Conservation (phyloP, 2,113 vertebrate species). For the Mixornis gularis region DNA sequence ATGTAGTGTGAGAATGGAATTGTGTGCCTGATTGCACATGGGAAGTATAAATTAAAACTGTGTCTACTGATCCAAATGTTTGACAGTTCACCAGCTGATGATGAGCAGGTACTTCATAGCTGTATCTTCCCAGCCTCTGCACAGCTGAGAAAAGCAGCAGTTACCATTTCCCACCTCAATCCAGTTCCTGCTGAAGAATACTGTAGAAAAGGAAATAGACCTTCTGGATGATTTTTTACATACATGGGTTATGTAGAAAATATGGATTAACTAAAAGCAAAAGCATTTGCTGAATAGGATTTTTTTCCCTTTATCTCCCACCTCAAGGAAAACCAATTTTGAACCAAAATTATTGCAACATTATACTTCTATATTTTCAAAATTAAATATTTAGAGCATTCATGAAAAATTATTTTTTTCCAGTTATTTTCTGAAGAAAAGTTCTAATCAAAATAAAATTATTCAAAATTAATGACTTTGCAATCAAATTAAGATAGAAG, state of each 20-base stretch:
- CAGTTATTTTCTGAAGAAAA: neutral
- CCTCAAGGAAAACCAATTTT: neutral
- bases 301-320: neutral
- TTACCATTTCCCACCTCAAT: neutral
- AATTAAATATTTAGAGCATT: neutral
- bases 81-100: neutral
- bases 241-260: neutral
- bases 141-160: neutral
- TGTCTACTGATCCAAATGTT: neutral
- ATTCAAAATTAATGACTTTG: neutral
- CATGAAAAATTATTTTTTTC: neutral
- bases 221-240: neutral
- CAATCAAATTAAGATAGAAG: neutral
- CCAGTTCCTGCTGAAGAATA: neutral
- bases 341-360: neutral
- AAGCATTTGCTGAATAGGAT: neutral
- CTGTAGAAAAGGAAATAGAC: neutral
- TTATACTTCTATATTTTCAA: neutral
- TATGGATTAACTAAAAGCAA: neutral
- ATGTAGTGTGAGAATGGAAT: neutral
- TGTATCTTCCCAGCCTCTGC: neutral
- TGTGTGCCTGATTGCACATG: neutral
- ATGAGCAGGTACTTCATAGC: neutral
- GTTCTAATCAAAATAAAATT: neutral
- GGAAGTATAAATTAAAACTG: neutral